Conservation (phyloP, 1,140 invertebrate genomes). For the Cephus cinctus region DNA sequence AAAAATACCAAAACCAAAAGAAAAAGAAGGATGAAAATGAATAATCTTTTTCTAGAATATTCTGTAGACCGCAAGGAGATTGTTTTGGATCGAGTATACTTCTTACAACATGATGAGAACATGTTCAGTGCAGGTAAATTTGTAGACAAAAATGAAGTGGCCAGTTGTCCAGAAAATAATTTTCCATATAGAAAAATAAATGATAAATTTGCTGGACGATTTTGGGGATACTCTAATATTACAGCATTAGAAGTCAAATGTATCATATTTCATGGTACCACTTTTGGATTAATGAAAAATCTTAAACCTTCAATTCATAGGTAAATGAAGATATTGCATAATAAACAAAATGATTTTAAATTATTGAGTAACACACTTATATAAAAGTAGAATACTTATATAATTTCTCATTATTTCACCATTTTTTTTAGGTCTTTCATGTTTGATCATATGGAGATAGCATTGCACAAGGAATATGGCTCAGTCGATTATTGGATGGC, state of each 20-base stretch:
- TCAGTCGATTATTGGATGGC: slow-evolving; percentile 80
- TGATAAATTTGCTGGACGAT: slow-evolving; percentile 50
- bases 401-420: slow-evolving; percentile 5
- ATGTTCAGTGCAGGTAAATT: slow-evolving; percentile 81
- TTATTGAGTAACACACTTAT: not conserved
- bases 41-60: slow-evolving; percentile 37
- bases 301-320: slow-evolving; percentile 42
- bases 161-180: slow-evolving; percentile 54
- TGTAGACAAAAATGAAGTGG: slow-evolving; percentile 76
- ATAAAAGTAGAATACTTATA: too few species aligned
- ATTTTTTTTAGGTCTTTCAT: slow-evolving; percentile 64
- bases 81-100: slow-evolving; percentile 73
- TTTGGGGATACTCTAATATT: slow-evolving; percentile 68
- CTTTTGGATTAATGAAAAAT: slow-evolving; percentile 61
- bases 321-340: slow-evolving; percentile 30
- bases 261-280: slow-evolving; percentile 81
- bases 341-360: not conserved
- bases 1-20: slow-evolving; percentile 19
- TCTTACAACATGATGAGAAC: slow-evolving; percentile 84
- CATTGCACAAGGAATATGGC: slow-evolving; percentile 86
- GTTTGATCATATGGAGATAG: slow-evolving; percentile 84
- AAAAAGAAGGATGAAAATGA: slow-evolving; percentile 12
- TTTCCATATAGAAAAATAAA: slow-evolving; percentile 55
- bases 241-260: slow-evolving; percentile 69
- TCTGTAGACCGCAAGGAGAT: slow-evolving; percentile 45